A percentile compares a stretch with the other conserved stretches of the same genome.
Evolutionary conservation across 2,113 vertebrate species (phyloP).

Genomic region (Myocastor coypus): DNA sequence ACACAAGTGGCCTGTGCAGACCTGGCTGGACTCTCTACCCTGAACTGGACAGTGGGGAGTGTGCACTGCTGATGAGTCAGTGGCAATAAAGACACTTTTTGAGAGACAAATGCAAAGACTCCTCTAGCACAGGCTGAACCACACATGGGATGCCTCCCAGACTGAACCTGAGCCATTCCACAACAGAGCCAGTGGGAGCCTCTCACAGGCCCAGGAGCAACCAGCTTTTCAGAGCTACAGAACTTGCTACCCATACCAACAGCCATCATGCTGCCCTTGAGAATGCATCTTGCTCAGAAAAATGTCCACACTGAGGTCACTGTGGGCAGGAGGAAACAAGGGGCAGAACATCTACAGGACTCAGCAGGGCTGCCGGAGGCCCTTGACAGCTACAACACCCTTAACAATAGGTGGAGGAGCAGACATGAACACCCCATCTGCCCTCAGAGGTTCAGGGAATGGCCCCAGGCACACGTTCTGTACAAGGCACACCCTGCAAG

Average conservation of each 20-base stretch:
- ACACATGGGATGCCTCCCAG: background rate
- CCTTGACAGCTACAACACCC: background rate
- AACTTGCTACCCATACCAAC: conserved; percentile 63
- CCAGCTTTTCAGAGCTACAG: background rate
- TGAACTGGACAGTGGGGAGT: background rate
- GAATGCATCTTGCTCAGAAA: conserved; percentile 85
- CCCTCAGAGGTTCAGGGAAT: background rate
- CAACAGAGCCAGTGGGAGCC: background rate
- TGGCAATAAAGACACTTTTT: background rate
- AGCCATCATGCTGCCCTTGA: conserved; percentile 62
- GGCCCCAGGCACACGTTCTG: background rate
- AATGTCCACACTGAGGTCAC: conserved; percentile 71
- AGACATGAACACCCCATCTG: background rate
- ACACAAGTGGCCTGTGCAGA: background rate
- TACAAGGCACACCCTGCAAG: background rate
- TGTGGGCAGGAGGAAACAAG: conserved; percentile 53
- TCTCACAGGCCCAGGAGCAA: background rate
- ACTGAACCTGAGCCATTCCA: background rate
- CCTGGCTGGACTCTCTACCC: background rate
- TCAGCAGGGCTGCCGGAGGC: background rate
- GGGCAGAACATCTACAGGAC: conserved; percentile 73
- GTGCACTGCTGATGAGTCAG: no score
- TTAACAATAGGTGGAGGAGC: background rate
- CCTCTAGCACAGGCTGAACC: background rate
- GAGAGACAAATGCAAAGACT: background rate